Evolutionary conservation across 2,888 invertebrate species (phyloP), one percentile per base, ranked within the genome.

Genomic region (Erebia aethiops): DNA sequence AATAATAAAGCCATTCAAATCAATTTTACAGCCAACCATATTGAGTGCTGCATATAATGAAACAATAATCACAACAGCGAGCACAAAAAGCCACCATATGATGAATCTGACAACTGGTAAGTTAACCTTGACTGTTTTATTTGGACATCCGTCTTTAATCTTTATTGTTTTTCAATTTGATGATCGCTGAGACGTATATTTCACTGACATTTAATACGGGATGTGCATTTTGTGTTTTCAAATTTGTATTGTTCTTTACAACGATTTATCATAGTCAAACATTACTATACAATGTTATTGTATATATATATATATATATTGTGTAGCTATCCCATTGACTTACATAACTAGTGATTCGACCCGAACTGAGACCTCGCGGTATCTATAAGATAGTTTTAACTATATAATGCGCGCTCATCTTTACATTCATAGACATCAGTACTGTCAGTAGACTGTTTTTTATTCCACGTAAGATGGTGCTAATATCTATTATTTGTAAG

Each of bases 101-200:
- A 69, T 35, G 63, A 69, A 51, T 57, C 56, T 63, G 63, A 64
- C 57, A 63, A 69, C 21, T 67, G 67, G 49, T 49, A 57, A 51
- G 57, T 57, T 63, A 57, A n/a, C 64, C 56, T 71, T 54, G 60
- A 54, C 69, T 65, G 65, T 68, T 67, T 67, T 62, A 64, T 68
- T 61, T 60, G 63, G 65, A 61, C 71, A 71, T 71, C 49, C 64
- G 61, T 69, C 71, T 68, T 69, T 46, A 62, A 1, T 70, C 71
- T 62, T 69, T 62, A 69, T 69, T 66, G 63, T 69, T 69, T 69
- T 69, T 60, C 43, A 69, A 62, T 69, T 63, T 69, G 69, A 62
- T 62, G 54, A 62, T 69, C 56, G 21, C 46, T 16, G 46, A 4
- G 21, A 4, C 41, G 46, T 46, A 57, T 66, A 43, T 56, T 66